These are phyloP conservation scores for Pangasius sanitwongsei DNA, from an alignment of 2,797 vertebrate species.

Conservation along the genomic window DNA sequence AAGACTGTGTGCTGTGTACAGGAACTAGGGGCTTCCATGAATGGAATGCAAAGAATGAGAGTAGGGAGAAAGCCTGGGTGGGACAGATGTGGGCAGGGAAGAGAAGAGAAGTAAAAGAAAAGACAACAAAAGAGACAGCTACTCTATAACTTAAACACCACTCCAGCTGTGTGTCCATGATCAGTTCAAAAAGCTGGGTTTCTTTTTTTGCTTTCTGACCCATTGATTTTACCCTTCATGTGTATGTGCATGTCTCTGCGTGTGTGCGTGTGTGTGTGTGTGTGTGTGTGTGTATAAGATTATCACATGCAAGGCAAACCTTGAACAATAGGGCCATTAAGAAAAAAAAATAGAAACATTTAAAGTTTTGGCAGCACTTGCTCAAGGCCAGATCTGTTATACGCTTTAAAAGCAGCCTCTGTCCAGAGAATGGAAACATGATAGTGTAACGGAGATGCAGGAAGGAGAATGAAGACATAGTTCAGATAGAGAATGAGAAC, in stretches of 20 bases:
- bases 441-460: conserved; percentile 6
- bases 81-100: conserved; percentile 47
- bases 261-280: background rate
- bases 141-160: conserved; percentile 22
- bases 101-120: conserved; percentile 42
- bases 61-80: conserved; percentile 47
- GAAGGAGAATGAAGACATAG: background rate
- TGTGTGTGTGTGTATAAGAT: conserved; percentile 21
- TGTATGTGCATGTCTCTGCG: background rate
- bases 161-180: conserved; percentile 19
- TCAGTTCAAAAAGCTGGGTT: background rate
- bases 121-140: conserved; percentile 43
- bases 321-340: conserved; percentile 60
- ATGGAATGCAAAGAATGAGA: conserved; percentile 62
- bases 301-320: conserved; percentile 35
- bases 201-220: background rate
- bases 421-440: conserved; percentile 31
- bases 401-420: conserved; percentile 42
- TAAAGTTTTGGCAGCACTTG: conserved; percentile 48
- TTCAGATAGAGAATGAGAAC: conserved; percentile 20
- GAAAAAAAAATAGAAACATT: conserved; percentile 53
- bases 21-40: conserved; percentile 54
- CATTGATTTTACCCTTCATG: background rate
- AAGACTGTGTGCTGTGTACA: conserved; percentile 47
- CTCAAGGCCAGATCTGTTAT: conserved; percentile 31